A percentile compares a stretch with the other conserved stretches of the same genome.
phyloP scores from a whole-genome alignment of 2,113 vertebrate species.

The Scortum barcoo region DNA sequence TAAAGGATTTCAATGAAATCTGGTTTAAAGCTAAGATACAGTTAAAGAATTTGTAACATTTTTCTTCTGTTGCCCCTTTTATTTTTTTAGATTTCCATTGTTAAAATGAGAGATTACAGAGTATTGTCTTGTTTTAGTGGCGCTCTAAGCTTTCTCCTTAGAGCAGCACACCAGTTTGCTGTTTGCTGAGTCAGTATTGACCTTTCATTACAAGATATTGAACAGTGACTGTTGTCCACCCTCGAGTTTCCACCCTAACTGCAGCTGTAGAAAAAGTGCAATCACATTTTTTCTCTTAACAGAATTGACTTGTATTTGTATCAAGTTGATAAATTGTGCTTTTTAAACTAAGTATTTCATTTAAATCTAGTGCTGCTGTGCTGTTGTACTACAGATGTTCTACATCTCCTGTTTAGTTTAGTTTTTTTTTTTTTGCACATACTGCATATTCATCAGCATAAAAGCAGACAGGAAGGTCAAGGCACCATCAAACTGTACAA shows the following conservation, averaged over 20 bases:
- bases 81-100: neutral
- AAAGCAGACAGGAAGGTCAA: neutral
- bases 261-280: neutral
- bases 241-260: neutral
- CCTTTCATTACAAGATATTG: neutral
- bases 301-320: neutral
- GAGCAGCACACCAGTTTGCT: neutral
- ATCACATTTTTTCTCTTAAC: neutral
- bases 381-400: no score
- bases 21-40: neutral
- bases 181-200: slow-evolving; percentile 4
- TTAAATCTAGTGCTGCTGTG: no score
- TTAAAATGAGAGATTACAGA: neutral
- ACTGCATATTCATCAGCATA: no score
- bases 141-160: neutral
- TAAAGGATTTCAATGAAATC: neutral
- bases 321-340: neutral
- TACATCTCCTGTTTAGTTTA: no score
- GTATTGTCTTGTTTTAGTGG: neutral
- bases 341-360: no score
- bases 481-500: neutral
- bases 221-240: no score
- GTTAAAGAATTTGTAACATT: neutral
- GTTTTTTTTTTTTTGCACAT: no score
- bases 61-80: neutral